These are phyloP conservation scores for Scolopax bukidnonensis DNA, from an alignment of 2,797 vertebrate genomes.

Conservation along the genomic window DNA sequence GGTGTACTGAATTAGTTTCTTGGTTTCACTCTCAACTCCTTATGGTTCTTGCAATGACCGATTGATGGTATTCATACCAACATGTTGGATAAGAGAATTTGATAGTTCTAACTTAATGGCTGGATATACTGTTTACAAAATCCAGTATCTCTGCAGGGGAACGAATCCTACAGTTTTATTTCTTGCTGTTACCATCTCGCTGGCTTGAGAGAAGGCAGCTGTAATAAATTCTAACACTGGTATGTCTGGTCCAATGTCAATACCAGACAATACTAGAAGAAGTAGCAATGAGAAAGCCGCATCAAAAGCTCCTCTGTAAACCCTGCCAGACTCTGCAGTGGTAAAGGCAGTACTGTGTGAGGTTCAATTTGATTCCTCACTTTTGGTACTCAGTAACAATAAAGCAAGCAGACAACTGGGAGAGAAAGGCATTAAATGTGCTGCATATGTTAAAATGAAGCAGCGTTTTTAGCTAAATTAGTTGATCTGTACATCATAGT, in stretches of 20 bases:
- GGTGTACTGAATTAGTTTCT: not conserved
- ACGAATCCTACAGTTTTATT: not conserved
- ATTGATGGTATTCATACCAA: not conserved
- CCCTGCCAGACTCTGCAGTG: not conserved
- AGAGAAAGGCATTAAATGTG: not conserved
- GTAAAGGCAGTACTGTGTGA: not conserved
- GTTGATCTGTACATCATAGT: not conserved
- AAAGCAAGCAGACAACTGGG: not conserved
- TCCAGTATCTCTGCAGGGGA: not conserved
- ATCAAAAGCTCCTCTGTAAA: not conserved
- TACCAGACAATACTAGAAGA: not conserved
- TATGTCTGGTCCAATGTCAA: accelerated
- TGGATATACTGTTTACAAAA: not conserved
- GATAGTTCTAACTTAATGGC: not conserved
- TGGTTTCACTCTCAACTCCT: not conserved
- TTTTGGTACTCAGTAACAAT: not conserved
- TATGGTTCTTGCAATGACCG: not conserved
- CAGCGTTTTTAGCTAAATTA: not conserved
- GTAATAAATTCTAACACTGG: not conserved
- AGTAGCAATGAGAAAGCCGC: not conserved
- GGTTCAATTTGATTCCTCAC: not conserved
- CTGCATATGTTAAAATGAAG: not conserved
- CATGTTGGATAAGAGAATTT: not conserved
- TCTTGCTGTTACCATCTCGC: not conserved
- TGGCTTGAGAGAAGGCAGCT: not conserved